Conservation (phyloP, 2,888 invertebrate species). For the Thymelicus sylvestris region DNA sequence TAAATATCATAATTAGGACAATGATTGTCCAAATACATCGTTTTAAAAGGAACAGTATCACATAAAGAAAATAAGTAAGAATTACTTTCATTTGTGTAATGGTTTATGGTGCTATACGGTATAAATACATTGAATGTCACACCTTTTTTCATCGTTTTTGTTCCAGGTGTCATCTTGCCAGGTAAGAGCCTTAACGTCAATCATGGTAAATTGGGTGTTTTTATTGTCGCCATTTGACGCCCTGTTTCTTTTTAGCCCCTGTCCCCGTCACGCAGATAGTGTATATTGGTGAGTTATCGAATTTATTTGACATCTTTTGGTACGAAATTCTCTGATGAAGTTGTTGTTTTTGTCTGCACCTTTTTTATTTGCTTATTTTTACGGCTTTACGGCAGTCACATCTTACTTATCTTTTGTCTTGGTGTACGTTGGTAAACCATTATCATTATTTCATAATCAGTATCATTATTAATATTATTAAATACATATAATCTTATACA, state of each 20-base stretch:
- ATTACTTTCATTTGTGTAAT: too few species aligned
- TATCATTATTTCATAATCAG: too few species aligned
- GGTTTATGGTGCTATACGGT: too few species aligned
- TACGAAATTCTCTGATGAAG: conserved; percentile 3
- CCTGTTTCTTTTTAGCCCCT: conserved; percentile 34
- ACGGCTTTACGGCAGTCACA: too few species aligned
- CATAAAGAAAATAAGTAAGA: too few species aligned
- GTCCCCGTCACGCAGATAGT: conserved; percentile 37
- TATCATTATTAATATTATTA: too few species aligned
- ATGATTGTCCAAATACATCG: too few species aligned
- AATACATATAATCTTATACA: too few species aligned
- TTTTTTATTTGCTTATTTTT: background rate
- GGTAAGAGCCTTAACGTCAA: conserved; percentile 40
- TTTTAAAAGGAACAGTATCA: too few species aligned
- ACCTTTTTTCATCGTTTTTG: conserved; percentile 24
- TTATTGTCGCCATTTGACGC: conserved; percentile 33
- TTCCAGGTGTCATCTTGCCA: conserved; percentile 44
- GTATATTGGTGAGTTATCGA: conserved; percentile 46
- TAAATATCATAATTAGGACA: too few species aligned
- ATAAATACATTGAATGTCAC: conserved; percentile 1
- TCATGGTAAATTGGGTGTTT: conserved; percentile 35
- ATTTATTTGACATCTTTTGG: conserved; percentile 15
- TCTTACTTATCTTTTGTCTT: too few species aligned
- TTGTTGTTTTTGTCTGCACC: background rate
- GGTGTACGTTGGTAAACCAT: too few species aligned